Evolutionary conservation across 2,797 vertebrate genomes (phyloP).

Genomic region (Silurus lanzhouensis): DNA sequence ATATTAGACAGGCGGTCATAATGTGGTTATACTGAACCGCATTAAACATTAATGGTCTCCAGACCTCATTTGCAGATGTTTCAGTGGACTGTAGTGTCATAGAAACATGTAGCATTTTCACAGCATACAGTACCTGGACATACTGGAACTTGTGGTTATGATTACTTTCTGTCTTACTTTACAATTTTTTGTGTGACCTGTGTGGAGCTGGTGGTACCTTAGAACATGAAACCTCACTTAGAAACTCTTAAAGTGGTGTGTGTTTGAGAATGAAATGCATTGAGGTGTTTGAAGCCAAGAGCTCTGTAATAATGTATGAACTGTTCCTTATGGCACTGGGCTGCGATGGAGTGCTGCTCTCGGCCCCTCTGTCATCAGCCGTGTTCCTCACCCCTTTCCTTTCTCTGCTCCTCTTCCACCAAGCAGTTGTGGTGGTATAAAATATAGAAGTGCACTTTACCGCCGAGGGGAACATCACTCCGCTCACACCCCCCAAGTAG

Average conservation of each 20-base stretch:
- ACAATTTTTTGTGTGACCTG: background rate
- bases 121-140: too few relatives aligned
- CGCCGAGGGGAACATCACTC: constrained; percentile 38
- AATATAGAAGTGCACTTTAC: constrained; percentile 44
- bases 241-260: background rate
- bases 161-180: too few relatives aligned
- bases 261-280: background rate
- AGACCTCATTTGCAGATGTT: too few relatives aligned
- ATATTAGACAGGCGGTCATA: too few relatives aligned
- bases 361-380: constrained; percentile 13
- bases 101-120: too few relatives aligned
- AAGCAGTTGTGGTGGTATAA: constrained; percentile 35
- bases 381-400: background rate
- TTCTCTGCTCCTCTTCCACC: constrained; percentile 13
- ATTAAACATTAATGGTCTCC: too few relatives aligned
- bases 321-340: background rate
- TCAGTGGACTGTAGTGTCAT: too few relatives aligned
- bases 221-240: constrained; percentile 8
- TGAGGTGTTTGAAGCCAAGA: constrained; percentile 45
- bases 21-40: too few relatives aligned
- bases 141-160: too few relatives aligned
- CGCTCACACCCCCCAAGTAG: constrained; percentile 31
- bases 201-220: background rate
- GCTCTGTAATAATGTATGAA: constrained; percentile 28
- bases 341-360: background rate